Evolutionary conservation across 2,888 invertebrate species (phyloP), one percentile per base, ranked within the genome.

Genomic region (Cryptus armator): DNA sequence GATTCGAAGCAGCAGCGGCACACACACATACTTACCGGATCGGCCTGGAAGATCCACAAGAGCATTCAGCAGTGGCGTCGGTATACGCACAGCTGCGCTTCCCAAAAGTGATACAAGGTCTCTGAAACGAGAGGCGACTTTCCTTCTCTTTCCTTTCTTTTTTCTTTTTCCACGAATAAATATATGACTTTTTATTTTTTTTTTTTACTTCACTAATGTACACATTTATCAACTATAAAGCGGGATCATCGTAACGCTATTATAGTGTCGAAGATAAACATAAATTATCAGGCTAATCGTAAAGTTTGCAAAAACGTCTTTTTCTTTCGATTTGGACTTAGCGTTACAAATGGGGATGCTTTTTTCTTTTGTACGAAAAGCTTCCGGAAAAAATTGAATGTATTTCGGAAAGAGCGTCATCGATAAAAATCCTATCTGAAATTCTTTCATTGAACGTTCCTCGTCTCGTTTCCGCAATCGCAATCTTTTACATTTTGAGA

Each of bases 151-250:
- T 29, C 10, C n/a, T n/a, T 46, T 19, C 24, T 74, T 74, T 37
- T 46, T 24, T 72, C 59, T 12, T n/a, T 37, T 46, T 71, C 76
- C 70, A 84, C 67, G 80, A 86, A 81, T 84, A 83, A 84, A 86
- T 86, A 80, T 81, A 86, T 83, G 84, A 83, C 64, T 71, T 81
- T 79, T 83, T 71, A 53, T 53, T 53, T 81, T 74, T 66, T 66
- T 81, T 70, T 51, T 88, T 87, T 67, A 85, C 70, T 86, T 80
- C 86, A 80, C 84, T 87, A 88, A 88, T 89, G 87, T 87, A 89
- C 86, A 89, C 88, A 83, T 86, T 87, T 86, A 87, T 86, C 72
- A 86, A 86, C 86, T 89, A 88, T 86, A 87, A 89, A 88, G 87
- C 88, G 84, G 72, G 32, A 79, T 83, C 46, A 71, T 87, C 48